Conservation (phyloP, 23 tunicate species). For the Trididemnum clinides region DNA sequence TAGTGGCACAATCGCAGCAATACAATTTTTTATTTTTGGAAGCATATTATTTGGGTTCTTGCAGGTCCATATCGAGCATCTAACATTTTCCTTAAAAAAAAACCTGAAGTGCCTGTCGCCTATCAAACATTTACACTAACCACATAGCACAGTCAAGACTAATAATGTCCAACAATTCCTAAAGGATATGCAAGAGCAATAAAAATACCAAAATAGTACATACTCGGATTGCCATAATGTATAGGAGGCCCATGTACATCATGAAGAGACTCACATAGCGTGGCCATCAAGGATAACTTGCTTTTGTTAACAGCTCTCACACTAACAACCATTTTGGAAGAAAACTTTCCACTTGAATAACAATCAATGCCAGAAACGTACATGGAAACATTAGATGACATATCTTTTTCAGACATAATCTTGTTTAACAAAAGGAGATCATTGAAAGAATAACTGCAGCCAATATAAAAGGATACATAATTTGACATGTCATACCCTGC, state of each 20-base stretch:
- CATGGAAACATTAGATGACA: constrained; percentile 51
- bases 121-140: too few relatives aligned
- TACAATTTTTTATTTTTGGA: too few relatives aligned
- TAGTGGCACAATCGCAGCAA: too few relatives aligned
- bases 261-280: constrained; percentile 27
- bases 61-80: too few relatives aligned
- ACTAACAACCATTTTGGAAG: constrained; percentile 71
- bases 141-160: too few relatives aligned
- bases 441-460: constrained; percentile 94
- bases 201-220: too few relatives aligned
- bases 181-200: too few relatives aligned
- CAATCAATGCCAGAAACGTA: constrained; percentile 55
- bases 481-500: constrained; percentile 62
- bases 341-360: constrained; percentile 54
- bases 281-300: constrained; percentile 40
- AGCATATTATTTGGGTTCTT: too few relatives aligned
- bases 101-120: too few relatives aligned
- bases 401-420: constrained; percentile 1
- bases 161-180: too few relatives aligned
- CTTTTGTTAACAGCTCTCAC: constrained; percentile 63
- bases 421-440: constrained; percentile 46
- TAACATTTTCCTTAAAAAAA: too few relatives aligned
- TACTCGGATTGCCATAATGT: constrained; percentile 83
- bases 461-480: constrained; percentile 73
- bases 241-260: constrained; percentile 94